Conservation (phyloP, 1,140 invertebrate species). For the Oscheius sp. region DNA sequence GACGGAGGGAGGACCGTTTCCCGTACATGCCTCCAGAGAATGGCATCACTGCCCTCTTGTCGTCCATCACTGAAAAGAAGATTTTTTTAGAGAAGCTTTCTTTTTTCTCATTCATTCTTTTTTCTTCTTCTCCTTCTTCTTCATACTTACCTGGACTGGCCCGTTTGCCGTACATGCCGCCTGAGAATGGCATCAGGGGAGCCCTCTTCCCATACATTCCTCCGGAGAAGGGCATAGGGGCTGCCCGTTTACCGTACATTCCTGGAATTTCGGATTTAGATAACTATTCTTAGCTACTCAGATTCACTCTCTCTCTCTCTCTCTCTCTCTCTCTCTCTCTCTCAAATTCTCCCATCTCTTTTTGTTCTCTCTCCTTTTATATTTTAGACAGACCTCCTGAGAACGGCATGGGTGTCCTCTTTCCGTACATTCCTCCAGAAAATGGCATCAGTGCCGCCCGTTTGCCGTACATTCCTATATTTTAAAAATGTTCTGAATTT, state of each 20-base stretch:
- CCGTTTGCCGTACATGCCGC: not conserved
- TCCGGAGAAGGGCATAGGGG: not conserved
- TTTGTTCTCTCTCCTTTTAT: too few species aligned
- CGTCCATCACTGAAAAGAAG: too few species aligned
- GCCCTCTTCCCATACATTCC: not conserved
- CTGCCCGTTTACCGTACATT: not conserved
- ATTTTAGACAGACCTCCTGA: too few species aligned
- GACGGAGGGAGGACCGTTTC: not conserved
- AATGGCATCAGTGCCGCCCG: not conserved
- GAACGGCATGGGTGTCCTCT: too few species aligned
- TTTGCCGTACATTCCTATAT: slow-evolving; percentile 5
- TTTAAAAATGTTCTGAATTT: too few species aligned
- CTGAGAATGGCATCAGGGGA: not conserved
- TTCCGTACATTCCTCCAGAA: not conserved
- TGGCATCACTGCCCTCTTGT: not conserved
- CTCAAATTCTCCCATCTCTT: not conserved
- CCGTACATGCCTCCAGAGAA: slow-evolving; percentile 3
- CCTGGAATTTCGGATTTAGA: not conserved
- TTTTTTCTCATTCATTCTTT: too few species aligned
- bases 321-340: not conserved
- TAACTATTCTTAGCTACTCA: too few species aligned
- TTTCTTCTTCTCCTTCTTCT: too few species aligned
- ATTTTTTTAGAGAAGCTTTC: too few species aligned
- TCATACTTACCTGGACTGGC: too few species aligned
- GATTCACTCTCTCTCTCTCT: too few species aligned